These are phyloP conservation scores for Ptycholaimellus sp. DNA, from an alignment of 2,888 invertebrate species.

Conservation along the genomic window DNA sequence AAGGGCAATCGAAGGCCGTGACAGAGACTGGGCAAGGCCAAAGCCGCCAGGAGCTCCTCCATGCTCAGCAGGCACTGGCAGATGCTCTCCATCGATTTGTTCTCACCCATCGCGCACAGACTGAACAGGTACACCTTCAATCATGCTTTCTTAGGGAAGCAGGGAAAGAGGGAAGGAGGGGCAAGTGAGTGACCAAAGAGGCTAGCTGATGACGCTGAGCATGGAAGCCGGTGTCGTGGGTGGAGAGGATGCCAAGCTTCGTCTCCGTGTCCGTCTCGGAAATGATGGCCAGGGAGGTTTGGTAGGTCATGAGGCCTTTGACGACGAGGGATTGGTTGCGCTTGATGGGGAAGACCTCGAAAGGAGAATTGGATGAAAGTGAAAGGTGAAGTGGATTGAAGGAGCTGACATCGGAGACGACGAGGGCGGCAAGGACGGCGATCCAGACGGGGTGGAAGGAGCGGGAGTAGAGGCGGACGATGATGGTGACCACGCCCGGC, in stretches of 20 bases:
- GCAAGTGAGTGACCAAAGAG: too few relatives aligned
- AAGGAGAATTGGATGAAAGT: neutral
- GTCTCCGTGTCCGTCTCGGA: slow-evolving; percentile 13
- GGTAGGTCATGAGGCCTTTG: slow-evolving; percentile 27
- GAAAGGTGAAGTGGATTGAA: neutral
- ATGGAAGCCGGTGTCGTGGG: too few relatives aligned
- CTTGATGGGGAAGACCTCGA: slow-evolving; percentile 25
- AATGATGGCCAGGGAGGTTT: slow-evolving; percentile 22
- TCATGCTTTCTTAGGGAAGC: slow-evolving; percentile 3
- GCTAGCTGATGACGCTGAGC: too few relatives aligned
- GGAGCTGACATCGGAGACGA: neutral
- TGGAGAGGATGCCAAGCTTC: neutral
- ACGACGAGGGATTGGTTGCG: slow-evolving; percentile 27
- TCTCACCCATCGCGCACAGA: slow-evolving; percentile 27
- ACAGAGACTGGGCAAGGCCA: slow-evolving; percentile 19
- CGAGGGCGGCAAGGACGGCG: neutral
- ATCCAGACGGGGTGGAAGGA: slow-evolving; percentile 8
- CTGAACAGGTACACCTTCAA: slow-evolving; percentile 25
- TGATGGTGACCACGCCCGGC: slow-evolving; percentile 24
- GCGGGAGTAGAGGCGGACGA: slow-evolving; percentile 23
- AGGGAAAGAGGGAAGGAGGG: too few relatives aligned
- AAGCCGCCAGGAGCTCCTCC: slow-evolving; percentile 22
- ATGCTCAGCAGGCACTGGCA: slow-evolving; percentile 28
- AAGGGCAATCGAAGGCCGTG: slow-evolving; percentile 25
- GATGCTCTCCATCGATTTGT: slow-evolving; percentile 27